Base-by-base conservation (phyloP, 2,113 vertebrate genomes). In the Phodopus roborovskii region DNA sequence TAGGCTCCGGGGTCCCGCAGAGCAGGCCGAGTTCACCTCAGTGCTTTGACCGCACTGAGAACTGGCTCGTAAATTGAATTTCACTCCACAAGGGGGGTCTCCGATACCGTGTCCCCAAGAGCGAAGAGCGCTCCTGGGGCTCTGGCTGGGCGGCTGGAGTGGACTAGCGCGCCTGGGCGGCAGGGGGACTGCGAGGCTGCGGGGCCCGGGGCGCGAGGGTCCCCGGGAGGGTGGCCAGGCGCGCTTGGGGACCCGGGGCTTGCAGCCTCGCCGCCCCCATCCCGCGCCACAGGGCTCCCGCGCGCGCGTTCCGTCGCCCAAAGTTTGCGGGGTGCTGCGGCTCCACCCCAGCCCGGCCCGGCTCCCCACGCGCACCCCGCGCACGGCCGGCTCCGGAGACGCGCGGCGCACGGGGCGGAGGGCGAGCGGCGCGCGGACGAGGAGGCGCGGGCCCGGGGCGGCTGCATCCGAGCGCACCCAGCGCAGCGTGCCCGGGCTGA, bases 291-390 rank as follows among this genome's bases (percentile, higher is more conserved):
- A 16, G 92, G 58, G 78, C 64, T 84, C 24, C 36, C 66, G 68
- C 58, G 68, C 83, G 90, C 91, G 70, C 81, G 28, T 68, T 56
- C 74, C 22, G 36, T 62, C 60, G 50, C 94, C 96, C 81, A 79
- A 97, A 97, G 97, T 97, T 97, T 96, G 96, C 74, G 33, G 66
- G 77, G 94, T 30, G 86, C 88, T 5, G 94, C 85, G 28, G 73
- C 90, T 50, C 89, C 74, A 77, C 58, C 45, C 86, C 94, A 73
- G 84, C 33, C 50, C 17, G 93, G 39, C 42, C 75, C n/a, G 81
- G 50, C 77, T 89, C 82, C 42, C 60, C 83, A 22, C 3, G 86
- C 68, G 89, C 60, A 91, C 93, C 0, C 79, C 28, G 90, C 82
- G 58, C 96, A 88, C 90, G 1, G 90, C 85, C 45, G 82, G 92